Evolutionary conservation across 2,888 invertebrate species (phyloP).

Genomic region (Heliothis peltigera): DNA sequence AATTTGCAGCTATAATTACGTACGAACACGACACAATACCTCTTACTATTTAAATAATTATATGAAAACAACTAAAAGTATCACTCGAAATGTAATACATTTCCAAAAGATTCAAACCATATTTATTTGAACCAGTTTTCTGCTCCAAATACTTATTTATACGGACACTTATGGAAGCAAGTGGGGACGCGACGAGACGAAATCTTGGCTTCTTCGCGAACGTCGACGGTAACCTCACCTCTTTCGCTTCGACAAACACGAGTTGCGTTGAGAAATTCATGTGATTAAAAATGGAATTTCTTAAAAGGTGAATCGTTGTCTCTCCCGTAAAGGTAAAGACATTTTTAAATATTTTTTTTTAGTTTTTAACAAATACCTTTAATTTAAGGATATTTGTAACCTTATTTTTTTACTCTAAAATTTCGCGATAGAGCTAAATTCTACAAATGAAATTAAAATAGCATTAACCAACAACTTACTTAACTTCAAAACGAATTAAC

Average conservation of each 20-base stretch:
- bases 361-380: too few species aligned
- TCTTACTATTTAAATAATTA: constrained; percentile 32
- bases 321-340: constrained; percentile 10
- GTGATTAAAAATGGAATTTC: constrained; percentile 40
- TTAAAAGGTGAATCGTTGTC: constrained; percentile 21
- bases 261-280: constrained; percentile 30
- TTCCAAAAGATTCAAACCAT: constrained; percentile 15
- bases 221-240: constrained; percentile 47
- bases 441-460: too few species aligned
- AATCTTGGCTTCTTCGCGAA: constrained; percentile 40
- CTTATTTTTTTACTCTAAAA: too few species aligned
- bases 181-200: constrained; percentile 43
- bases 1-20: constrained; percentile 34
- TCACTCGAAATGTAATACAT: constrained; percentile 9
- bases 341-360: too few species aligned
- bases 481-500: too few species aligned
- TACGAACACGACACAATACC: constrained; percentile 12
- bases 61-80: constrained; percentile 6
- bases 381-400: too few species aligned
- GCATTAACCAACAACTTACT: too few species aligned
- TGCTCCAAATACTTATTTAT: constrained; percentile 51
- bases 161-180: constrained; percentile 45
- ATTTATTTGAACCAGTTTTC: constrained; percentile 29
- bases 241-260: constrained; percentile 47
- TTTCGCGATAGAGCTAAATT: too few species aligned